Base-by-base conservation (phyloP, 2,797 vertebrate species). In the Tokudaia muenninki region DNA sequence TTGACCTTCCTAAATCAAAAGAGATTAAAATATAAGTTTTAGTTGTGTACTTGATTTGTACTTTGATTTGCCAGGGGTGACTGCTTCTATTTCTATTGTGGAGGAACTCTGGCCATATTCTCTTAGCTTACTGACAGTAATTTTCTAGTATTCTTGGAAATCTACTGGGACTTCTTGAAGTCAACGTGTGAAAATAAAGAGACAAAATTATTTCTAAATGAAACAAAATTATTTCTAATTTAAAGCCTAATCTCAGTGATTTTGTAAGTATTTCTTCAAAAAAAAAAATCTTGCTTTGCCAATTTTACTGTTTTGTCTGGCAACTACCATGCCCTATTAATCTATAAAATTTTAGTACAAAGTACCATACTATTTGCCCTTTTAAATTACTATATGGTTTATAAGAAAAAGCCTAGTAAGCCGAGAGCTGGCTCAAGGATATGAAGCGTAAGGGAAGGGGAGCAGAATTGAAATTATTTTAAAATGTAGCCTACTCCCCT, bases 1-100 rank as follows among this genome's bases (percentile, higher is more conserved):
- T 96, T 94, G 96, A 97, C 92, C 70, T 82, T 59, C 19, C 72
- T 59, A 52, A 91, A 59, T 61, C 41, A 41, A 61, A 83, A 55
- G 75, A 83, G 50, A 70, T 63, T 63, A 75, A 93, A 90, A 44
- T 74, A 11, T 44, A 97, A 94, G 79, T 67, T 63, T 83, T 65
- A 90, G 79, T 24, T 0, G 31, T 90, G 50, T 41, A 44, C 37
- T 80, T 88, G 59, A 11, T 92, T 95, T 83, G n/a, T n/a, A n/a
- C n/a, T n/a, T n/a, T n/a, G n/a, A n/a, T n/a, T n/a, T 77, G 47
- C 80, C 7, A 4, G 11, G 3, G 2, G 6, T 63, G 80, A 77
- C 72, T 41, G 12, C 52, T 74, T 50, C 37, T 87, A 12, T 94
- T 87, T 86, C 14, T 78, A 0, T 50, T 72, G 16, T 59, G 41